These are phyloP conservation scores for Liolophura sinensis DNA, from an alignment of 1,140 invertebrate genomes.

Conservation along the genomic window DNA sequence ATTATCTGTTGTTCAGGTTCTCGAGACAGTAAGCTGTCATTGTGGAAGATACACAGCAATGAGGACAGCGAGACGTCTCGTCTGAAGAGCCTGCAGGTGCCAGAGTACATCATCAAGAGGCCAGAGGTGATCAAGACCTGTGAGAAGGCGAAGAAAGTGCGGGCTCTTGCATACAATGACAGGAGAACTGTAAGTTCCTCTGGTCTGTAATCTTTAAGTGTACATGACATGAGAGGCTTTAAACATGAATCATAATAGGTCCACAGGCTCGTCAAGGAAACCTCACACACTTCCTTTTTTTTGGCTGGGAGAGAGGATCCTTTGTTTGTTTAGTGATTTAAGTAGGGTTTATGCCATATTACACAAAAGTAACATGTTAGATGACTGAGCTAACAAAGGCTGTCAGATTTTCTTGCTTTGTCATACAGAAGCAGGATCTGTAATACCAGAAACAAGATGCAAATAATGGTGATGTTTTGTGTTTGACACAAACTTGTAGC, in stretches of 20 bases:
- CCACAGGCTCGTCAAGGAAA: neutral
- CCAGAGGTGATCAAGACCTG: slow-evolving; percentile 79
- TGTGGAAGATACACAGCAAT: slow-evolving; percentile 61
- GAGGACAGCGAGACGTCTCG: slow-evolving; percentile 27
- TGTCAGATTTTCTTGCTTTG: too few relatives aligned
- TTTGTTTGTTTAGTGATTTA: too few relatives aligned
- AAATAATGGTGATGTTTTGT: too few relatives aligned
- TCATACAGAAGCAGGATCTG: too few relatives aligned
- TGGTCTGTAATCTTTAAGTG: neutral
- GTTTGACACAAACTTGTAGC: too few relatives aligned
- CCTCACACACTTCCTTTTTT: too few relatives aligned
- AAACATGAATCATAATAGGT: neutral
- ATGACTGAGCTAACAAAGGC: too few relatives aligned
- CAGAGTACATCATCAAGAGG: slow-evolving; percentile 63
- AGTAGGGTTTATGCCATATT: too few relatives aligned
- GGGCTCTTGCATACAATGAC: slow-evolving; percentile 86
- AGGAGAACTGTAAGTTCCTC: slow-evolving; percentile 37
- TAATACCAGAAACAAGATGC: too few relatives aligned
- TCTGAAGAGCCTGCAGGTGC: slow-evolving; percentile 36
- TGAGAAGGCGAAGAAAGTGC: slow-evolving; percentile 72
- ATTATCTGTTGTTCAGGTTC: slow-evolving; percentile 60
- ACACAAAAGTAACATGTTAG: too few relatives aligned
- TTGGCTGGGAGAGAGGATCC: too few relatives aligned
- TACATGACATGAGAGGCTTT: neutral
- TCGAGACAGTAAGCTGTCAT: slow-evolving; percentile 72